A percentile compares a stretch with the other conserved stretches of the same genome.
Conservation (phyloP, 2,113 vertebrate genomes). For the Myrmecobius fasciatus region DNA sequence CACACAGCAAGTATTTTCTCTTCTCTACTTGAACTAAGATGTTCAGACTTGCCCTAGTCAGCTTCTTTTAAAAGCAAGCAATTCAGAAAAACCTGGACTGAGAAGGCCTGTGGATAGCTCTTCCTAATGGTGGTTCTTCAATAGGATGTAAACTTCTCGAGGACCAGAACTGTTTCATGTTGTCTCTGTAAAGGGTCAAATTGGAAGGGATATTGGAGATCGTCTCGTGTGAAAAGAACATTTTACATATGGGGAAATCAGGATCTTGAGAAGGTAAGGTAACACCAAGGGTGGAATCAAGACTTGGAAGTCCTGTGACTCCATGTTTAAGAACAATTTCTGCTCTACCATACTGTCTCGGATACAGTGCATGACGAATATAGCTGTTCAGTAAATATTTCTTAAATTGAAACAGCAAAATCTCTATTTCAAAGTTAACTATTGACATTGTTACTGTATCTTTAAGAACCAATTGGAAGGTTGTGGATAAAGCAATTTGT, state of each 20-base stretch:
- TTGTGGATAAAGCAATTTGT: slow-evolving; percentile 2
- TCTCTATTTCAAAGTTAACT: background rate
- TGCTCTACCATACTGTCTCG: background rate
- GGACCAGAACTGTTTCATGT: background rate
- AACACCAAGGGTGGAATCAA: background rate
- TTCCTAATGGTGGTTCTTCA: background rate
- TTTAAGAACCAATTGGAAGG: background rate
- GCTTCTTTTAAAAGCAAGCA: slow-evolving; percentile 17
- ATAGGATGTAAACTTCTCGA: background rate
- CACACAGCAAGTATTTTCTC: slow-evolving; percentile 13
- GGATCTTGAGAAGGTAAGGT: background rate
- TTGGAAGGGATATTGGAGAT: background rate
- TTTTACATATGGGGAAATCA: background rate
- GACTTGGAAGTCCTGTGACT: background rate
- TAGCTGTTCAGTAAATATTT: slow-evolving; percentile 4
- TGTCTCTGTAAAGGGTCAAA: background rate
- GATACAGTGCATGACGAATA: background rate
- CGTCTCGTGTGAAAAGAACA: background rate
- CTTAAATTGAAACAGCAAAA: background rate
- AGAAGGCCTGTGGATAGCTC: background rate
- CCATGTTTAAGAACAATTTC: background rate
- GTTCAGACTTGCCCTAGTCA: slow-evolving; percentile 32
- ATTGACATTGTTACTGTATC: background rate
- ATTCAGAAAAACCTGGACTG: slow-evolving; percentile 23
- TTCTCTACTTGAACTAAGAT: slow-evolving; percentile 31